A percentile compares a stretch with the other conserved stretches of the same genome.
These are phyloP conservation scores for Tholera decimalis DNA, from an alignment of 2,888 invertebrate genomes.

Conservation along the genomic window DNA sequence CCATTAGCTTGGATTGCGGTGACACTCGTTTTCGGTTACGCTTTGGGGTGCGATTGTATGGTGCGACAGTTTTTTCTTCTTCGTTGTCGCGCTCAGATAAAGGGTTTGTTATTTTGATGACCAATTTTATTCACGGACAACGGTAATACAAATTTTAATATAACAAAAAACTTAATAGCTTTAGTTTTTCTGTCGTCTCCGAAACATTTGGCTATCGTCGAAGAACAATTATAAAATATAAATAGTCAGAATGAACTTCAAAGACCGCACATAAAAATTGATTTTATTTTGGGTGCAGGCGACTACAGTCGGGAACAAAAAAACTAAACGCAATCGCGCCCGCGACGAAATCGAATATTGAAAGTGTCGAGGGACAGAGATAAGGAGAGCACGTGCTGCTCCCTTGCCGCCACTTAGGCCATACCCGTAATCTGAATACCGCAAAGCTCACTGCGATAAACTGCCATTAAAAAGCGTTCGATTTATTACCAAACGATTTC, in stretches of 20 bases:
- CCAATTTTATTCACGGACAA: constrained; percentile 52
- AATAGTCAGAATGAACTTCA: constrained; percentile 69
- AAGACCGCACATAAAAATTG: constrained; percentile 64
- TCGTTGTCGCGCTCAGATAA: constrained; percentile 72
- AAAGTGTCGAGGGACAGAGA: constrained; percentile 90
- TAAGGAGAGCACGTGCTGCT: constrained; percentile 89
- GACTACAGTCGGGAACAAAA: constrained; percentile 68
- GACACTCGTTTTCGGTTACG: constrained; percentile 90
- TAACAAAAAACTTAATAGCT: constrained; percentile 32
- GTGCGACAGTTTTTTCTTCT: constrained; percentile 76
- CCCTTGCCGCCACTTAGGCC: constrained; percentile 88
- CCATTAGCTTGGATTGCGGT: constrained; percentile 91
- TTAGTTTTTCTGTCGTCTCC: constrained; percentile 46
- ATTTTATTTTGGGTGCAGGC: constrained; percentile 70
- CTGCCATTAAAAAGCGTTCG: constrained; percentile 91
- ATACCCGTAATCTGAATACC: constrained; percentile 89
- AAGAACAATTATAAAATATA: constrained; percentile 59
- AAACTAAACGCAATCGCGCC: constrained; percentile 77
- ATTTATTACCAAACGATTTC: constrained; percentile 90
- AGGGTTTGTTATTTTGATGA: constrained; percentile 71
- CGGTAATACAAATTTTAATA: constrained; percentile 34
- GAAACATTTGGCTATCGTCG: constrained; percentile 45
- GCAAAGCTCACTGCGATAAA: constrained; percentile 90
- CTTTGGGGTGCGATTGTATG: constrained; percentile 87
- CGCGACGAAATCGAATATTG: constrained; percentile 89